Base-by-base conservation (phyloP, 2,113 vertebrate species). In the Chaetorhynchus papuensis region DNA sequence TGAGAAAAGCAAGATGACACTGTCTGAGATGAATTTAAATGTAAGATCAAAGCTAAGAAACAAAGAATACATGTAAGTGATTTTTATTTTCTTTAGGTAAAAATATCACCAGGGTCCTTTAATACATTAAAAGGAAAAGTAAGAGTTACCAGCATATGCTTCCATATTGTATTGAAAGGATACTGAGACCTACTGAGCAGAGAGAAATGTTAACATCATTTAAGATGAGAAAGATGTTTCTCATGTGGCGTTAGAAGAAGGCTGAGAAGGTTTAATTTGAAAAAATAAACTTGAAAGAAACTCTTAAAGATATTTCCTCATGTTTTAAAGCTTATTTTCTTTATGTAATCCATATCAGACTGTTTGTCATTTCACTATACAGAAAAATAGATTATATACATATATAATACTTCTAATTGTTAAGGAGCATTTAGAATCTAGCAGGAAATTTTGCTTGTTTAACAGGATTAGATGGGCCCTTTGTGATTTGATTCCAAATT, bases 21-120 rank as follows among this genome's bases (percentile, higher is more conserved):
- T 88, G 20, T 70, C 71, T 87, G 53, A 83, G 79, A 91, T 35
- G 59, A 96, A 93, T 95, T 93, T 86, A 82, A 94, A 93, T 94
- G n/a, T 52, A 63, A 96, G 33, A 93, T 97, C 93, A 95, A 97
- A 97, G 92, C 39, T 61, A 89, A 68, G 66, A 94, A 92, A 61
- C 19, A 71, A 91, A 64, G 53, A 66, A 70, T 37, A 39, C 8
- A 37, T 76, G 15, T 8, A 47, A 87, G 6, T 61, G 13, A 35
- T 69, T 87, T 71, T 71, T 92, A 37, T 94, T 88, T 86, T 92
- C 33, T 63, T 92, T 64, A 27, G 5, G 69, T 87, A 72, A 83
- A 94, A 86, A 72, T 59, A 95, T 54, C 27, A 19, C 49, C 53
- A 28, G 31, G 3, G 33, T 80, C 72, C 78, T 80, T 83, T 60